Conservation (phyloP, 2,797 vertebrate species). For the Myotis vivesi region DNA sequence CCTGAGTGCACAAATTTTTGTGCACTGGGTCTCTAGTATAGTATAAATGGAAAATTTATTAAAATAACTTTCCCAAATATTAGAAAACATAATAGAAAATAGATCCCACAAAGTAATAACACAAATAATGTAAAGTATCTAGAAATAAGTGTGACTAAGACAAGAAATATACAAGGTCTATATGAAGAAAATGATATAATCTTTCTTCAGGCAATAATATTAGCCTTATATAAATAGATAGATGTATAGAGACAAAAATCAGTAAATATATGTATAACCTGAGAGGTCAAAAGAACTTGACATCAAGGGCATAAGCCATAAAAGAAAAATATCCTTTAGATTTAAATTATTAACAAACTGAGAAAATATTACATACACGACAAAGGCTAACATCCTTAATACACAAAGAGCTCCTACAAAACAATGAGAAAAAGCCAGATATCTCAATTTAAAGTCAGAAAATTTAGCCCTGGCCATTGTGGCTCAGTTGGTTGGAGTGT, state of each 20-base stretch:
- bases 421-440: not conserved
- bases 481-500: not conserved
- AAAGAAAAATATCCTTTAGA: not conserved
- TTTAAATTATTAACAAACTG: slow-evolving; percentile 31
- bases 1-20: no score
- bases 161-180: not conserved
- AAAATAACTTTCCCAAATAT: not conserved
- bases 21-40: no score
- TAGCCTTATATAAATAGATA: not conserved
- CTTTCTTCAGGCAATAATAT: not conserved
- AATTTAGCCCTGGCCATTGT: not conserved
- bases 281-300: slow-evolving; percentile 1
- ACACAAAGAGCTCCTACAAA: not conserved
- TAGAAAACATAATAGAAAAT: slow-evolving; percentile 29
- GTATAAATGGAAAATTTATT: slow-evolving; percentile 2
- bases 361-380: not conserved
- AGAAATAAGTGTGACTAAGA: slow-evolving; percentile 18
- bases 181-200: not conserved
- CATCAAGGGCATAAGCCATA: not conserved
- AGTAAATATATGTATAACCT: slow-evolving; percentile 9
- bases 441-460: not conserved
- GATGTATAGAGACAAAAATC: not conserved
- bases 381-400: not conserved
- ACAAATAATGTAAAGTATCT: not conserved
- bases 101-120: not conserved